Evolutionary conservation across 1,140 invertebrate genomes (phyloP).

Genomic region (Eulimnadia texana): DNA sequence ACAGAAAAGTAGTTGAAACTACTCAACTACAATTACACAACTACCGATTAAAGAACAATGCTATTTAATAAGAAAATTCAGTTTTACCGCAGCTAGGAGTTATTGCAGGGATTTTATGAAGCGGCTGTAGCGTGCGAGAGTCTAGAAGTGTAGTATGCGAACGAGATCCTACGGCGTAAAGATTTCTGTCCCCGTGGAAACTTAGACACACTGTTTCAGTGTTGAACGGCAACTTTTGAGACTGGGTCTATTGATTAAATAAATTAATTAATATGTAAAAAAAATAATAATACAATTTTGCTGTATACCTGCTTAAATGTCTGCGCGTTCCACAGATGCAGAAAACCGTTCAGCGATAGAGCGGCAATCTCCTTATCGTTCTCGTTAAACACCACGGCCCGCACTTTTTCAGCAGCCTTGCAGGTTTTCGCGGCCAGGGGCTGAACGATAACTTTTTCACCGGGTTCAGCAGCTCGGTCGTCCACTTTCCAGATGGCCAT

Average conservation of each 20-base stretch:
- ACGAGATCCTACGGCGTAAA: conserved; percentile 82
- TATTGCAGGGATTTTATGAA: conserved; percentile 20
- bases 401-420: conserved; percentile 54
- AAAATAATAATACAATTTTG: background rate
- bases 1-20: no score
- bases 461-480: conserved; percentile 1
- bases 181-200: conserved; percentile 56
- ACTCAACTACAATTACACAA: no score
- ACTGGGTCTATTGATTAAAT: conserved; percentile 46
- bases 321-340: conserved; percentile 85
- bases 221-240: conserved; percentile 67
- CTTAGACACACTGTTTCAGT: conserved; percentile 88
- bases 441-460: conserved; percentile 23
- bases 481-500: conserved; percentile 36
- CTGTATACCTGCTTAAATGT: conserved; percentile 50
- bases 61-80: no score
- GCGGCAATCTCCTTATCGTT: conserved; percentile 74
- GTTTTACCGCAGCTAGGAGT: conserved; percentile 6
- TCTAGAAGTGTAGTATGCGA: conserved; percentile 83
- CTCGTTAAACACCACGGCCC: conserved; percentile 75
- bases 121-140: conserved; percentile 63
- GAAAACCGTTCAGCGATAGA: conserved; percentile 72
- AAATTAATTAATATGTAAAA: conserved; percentile 10
- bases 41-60: no score
- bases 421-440: conserved; percentile 63